A percentile compares a stretch with the other conserved stretches of the same genome.
Conservation (phyloP, 2,888 invertebrate genomes). For the Fragum sueziense region DNA sequence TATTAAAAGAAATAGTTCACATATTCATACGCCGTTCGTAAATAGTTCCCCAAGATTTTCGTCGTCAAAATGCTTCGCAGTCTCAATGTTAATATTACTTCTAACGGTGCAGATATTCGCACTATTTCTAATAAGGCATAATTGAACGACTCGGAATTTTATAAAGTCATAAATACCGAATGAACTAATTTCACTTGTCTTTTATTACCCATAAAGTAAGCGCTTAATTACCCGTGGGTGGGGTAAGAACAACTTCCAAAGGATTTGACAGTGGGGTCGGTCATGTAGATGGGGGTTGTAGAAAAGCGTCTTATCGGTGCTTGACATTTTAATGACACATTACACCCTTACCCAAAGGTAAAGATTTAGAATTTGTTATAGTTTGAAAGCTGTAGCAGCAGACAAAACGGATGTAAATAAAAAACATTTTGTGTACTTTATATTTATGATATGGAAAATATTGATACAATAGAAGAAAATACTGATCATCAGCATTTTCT, state of each 20-base stretch:
- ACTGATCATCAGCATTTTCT: too few species aligned
- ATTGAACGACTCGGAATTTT: constrained; percentile 40
- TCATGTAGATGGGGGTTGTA: not conserved
- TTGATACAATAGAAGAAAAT: too few species aligned
- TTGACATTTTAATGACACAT: constrained; percentile 24
- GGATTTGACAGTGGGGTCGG: not conserved
- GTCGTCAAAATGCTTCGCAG: constrained; percentile 37
- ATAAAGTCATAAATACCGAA: constrained; percentile 45
- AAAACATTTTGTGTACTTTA: too few species aligned
- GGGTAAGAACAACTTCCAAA: constrained; percentile 15
- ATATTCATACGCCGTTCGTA: constrained; percentile 35
- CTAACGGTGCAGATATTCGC: constrained; percentile 34
- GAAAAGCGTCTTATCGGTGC: constrained; percentile 5
- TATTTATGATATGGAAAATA: too few species aligned
- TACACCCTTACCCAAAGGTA: not conserved
- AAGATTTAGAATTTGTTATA: too few species aligned
- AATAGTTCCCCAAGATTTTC: constrained; percentile 26
- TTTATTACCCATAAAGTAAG: constrained; percentile 12
- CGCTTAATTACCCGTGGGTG: constrained; percentile 7
- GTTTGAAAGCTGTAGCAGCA: too few species aligned
- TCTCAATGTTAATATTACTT: constrained; percentile 21
- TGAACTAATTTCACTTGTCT: constrained; percentile 38
- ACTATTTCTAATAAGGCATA: constrained; percentile 46
- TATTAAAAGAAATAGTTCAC: constrained; percentile 50
- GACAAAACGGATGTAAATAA: too few species aligned